phyloP scores from a whole-genome alignment of 2,797 vertebrate species.

The Tiaroga cobitis region DNA sequence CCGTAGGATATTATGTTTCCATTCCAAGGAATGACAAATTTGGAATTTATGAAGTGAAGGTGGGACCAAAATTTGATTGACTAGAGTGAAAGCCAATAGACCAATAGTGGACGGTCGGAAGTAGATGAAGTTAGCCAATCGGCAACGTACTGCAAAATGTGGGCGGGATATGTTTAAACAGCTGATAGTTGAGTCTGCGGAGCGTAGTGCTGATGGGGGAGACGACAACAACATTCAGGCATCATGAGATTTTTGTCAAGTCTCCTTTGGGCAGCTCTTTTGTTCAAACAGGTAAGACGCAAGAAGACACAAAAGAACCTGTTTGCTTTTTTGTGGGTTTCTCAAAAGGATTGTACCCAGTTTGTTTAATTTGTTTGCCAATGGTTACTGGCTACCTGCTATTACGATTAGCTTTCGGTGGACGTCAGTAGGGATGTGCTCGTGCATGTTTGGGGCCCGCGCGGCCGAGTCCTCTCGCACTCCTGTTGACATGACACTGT shows the following conservation, averaged over 20 bases:
- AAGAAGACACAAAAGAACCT: not conserved
- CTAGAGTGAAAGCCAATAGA: slow-evolving; percentile 60
- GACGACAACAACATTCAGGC: slow-evolving; percentile 69
- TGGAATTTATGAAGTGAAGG: not conserved
- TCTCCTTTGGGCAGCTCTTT: slow-evolving; percentile 74
- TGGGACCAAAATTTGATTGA: slow-evolving; percentile 57
- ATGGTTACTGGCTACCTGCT: not conserved
- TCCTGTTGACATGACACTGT: not conserved
- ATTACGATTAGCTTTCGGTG: not conserved
- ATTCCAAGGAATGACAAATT: not conserved
- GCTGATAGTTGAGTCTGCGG: slow-evolving; percentile 58
- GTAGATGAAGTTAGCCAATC: slow-evolving; percentile 62
- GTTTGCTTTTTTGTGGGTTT: not conserved
- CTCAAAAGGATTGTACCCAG: not conserved
- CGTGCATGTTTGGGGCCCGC: not conserved
- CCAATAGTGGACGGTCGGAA: not conserved
- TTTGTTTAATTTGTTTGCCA: not conserved
- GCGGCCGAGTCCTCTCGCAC: not conserved
- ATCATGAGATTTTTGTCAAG: slow-evolving; percentile 74
- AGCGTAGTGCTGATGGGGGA: slow-evolving; percentile 63
- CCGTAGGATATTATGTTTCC: not conserved
- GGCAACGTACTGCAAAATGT: slow-evolving; percentile 24
- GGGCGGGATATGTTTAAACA: slow-evolving; percentile 66
- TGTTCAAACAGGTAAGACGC: slow-evolving; percentile 77
- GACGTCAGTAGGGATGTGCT: not conserved